Base-by-base conservation (phyloP, 2,888 invertebrate species). In the Busseola fusca region DNA sequence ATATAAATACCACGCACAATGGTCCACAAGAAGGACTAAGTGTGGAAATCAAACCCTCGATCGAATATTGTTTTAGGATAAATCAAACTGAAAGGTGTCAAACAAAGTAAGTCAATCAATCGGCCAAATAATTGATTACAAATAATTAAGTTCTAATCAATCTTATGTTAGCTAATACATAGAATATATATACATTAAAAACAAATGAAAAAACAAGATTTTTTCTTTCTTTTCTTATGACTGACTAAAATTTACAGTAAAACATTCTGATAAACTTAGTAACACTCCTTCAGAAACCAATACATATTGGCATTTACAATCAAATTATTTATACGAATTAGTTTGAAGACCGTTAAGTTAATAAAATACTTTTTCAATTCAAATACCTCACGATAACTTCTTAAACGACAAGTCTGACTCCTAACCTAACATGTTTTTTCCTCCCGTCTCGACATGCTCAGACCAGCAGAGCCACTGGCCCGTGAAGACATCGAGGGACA, bases 401-500 rank as follows among this genome's bases (percentile, higher is more conserved):
- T 57, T 6, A 48, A 72, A 34, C 12, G 0, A 42, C 16, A 42
- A 57, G 37, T 68, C 82, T 79, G 81, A 73, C 87, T 89, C 82
- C 67, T 71, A 27, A 58, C 34, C 86, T 85, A 88, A 68, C 74
- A 87, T 83, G 90, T 93, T 94, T 94, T 93, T 95, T 91, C 91
- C 90, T 93, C 93, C 90, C 89, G 92, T 91, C 93, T 91, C 91
- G 89, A 91, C 93, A 91, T 91, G 91, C 89, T 90, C 92, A 89
- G 91, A 89, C 89, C 90, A 89, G 80, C 82, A 72, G 79, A 88
- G 71, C 90, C 93, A 91, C 92, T 95, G 90, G 94, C 87, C 93
- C 94, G 90, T 95, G 93, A 93, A 94, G 94, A 94, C 89, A 89
- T 87, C 84, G 93, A 95, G 95, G 95, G 95, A 95, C 95, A 95